Conservation (phyloP, 1,140 invertebrate species). For the Brachystomella parvula region DNA sequence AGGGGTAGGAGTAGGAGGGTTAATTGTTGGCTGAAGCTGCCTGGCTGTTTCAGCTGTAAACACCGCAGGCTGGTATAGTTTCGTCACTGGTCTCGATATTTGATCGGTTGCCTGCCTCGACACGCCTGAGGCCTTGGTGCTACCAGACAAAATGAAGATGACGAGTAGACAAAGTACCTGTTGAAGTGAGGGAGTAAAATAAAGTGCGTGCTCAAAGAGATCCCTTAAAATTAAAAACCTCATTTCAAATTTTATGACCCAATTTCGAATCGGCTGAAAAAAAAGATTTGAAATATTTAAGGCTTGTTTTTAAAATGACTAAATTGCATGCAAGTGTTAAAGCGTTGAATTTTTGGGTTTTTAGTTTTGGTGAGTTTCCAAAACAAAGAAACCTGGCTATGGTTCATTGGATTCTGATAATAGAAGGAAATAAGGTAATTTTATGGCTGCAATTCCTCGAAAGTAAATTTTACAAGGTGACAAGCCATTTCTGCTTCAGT, state of each 20-base stretch:
- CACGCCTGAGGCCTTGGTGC: neutral
- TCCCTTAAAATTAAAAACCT: neutral
- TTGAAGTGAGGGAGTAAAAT: neutral
- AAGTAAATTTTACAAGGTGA: conserved; percentile 2
- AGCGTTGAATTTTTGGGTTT: neutral
- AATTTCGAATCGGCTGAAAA: neutral
- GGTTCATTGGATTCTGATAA: neutral
- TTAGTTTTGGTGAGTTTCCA: neutral
- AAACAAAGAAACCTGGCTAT: neutral
- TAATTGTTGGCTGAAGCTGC: neutral
- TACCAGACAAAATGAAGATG: neutral
- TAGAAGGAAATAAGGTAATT: neutral
- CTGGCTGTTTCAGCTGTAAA: neutral
- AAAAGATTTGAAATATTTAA: neutral
- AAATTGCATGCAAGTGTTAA: neutral
- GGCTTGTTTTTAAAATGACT: neutral
- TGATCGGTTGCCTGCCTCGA: neutral
- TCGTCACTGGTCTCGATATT: neutral
- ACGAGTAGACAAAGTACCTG: neutral
- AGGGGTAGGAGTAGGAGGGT: neutral
- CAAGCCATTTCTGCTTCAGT: neutral
- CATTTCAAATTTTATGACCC: neutral
- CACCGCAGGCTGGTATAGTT: neutral
- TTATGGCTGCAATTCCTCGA: neutral
- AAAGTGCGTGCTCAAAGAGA: neutral